phyloP scores from a whole-genome alignment of 53 echinoderm and acorn worm species.

The Arbacia lixula region DNA sequence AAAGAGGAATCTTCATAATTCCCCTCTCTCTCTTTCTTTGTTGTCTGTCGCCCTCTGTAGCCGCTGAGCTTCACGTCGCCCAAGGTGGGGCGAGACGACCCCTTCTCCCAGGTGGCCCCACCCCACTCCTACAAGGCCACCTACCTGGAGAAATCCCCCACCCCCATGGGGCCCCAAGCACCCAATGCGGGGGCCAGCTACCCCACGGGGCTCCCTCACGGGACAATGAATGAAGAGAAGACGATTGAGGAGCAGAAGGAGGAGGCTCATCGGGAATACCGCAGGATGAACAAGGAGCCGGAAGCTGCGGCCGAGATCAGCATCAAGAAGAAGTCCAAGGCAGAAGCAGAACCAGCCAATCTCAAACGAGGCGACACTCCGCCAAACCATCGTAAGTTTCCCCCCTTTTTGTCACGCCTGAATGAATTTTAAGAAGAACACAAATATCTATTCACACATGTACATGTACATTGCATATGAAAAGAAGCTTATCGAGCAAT shows the following conservation, averaged over 20 bases:
- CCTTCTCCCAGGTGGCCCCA: neutral
- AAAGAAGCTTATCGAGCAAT: too few species aligned
- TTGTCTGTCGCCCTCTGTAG: neutral
- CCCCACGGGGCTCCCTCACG: neutral
- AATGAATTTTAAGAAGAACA: too few species aligned
- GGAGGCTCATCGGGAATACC: neutral
- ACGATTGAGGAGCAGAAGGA: slow-evolving; percentile 47
- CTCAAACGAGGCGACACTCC: too few species aligned
- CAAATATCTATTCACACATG: too few species aligned
- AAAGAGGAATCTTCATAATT: too few species aligned
- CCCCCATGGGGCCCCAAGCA: too few species aligned
- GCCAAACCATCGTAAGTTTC: too few species aligned
- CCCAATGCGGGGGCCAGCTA: neutral
- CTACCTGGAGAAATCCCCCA: slow-evolving; percentile 3
- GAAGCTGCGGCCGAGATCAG: slow-evolving; percentile 1
- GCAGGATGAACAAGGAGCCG: neutral
- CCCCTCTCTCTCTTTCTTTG: too few species aligned
- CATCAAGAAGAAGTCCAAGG: neutral
- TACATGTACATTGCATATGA: too few species aligned
- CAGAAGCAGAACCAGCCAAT: too few species aligned
- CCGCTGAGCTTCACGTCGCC: neutral
- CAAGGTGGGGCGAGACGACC: neutral
- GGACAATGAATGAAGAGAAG: slow-evolving; percentile 1
- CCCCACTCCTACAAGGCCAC: neutral
- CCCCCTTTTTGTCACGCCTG: too few species aligned